phyloP scores from a whole-genome alignment of 1,140 invertebrate species.

The Hycleus phaleratus region DNA sequence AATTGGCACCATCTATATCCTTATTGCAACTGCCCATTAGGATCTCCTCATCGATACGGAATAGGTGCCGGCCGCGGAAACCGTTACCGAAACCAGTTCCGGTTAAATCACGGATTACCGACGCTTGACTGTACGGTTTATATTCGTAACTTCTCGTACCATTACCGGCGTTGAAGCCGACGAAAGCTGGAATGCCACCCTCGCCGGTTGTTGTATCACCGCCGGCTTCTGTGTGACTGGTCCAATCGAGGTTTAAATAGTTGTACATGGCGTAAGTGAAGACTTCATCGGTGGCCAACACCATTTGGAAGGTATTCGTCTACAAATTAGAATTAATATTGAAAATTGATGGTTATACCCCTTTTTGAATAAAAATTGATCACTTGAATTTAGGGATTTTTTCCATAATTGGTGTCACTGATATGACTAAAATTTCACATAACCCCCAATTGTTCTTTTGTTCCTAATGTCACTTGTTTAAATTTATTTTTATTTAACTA shows the following conservation, averaged over 20 bases:
- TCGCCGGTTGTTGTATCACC: conserved; percentile 80
- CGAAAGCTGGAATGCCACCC: conserved; percentile 79
- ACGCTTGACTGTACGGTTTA: conserved; percentile 80
- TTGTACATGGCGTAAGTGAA: conserved; percentile 92
- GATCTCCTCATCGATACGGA: conserved; percentile 91
- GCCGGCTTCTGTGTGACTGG: conserved; percentile 81
- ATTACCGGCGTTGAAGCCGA: conserved; percentile 94
- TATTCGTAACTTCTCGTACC: conserved; percentile 86
- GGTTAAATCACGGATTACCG: conserved; percentile 73
- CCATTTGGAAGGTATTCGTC: conserved; percentile 93
- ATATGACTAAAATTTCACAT: too few relatives aligned
- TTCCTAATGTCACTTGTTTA: too few relatives aligned
- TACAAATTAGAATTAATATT: conserved; percentile 37
- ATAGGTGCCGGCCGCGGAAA: conserved; percentile 84
- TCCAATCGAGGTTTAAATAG: conserved; percentile 85
- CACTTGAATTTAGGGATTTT: too few relatives aligned
- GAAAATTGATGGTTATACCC: not conserved
- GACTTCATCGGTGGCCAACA: conserved; percentile 88
- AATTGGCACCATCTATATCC: conserved; percentile 74
- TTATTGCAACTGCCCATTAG: conserved; percentile 86
- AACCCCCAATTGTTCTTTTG: too few relatives aligned
- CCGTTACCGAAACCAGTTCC: conserved; percentile 80
- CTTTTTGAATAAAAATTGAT: not conserved
- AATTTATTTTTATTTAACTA: too few relatives aligned
- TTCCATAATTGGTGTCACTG: too few relatives aligned